A percentile compares a stretch with the other conserved stretches of the same genome.
These are phyloP conservation scores for Pseudoatta argentina DNA, from an alignment of 1,140 invertebrate genomes.

Conservation along the genomic window DNA sequence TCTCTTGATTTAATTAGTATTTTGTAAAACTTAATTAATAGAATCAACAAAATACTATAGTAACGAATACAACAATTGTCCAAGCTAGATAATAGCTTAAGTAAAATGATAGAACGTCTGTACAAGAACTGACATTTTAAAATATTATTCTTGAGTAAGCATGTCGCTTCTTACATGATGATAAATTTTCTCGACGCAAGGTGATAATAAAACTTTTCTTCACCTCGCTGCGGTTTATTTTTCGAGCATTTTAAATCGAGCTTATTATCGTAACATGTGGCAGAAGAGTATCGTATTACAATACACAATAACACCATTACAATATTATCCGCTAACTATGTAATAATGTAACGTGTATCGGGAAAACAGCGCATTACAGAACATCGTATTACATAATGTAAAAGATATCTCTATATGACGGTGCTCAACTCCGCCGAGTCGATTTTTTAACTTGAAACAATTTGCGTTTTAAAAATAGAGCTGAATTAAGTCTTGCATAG, in stretches of 20 bases:
- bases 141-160: neutral
- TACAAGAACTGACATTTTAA: neutral
- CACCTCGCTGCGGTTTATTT: neutral
- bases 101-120: neutral
- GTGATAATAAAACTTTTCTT: constrained; percentile 4
- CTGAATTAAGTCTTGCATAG: neutral
- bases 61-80: neutral
- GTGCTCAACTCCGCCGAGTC: neutral
- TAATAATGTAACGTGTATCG: constrained; percentile 34
- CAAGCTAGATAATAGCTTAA: neutral
- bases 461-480: neutral
- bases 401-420: neutral
- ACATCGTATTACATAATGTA: constrained; percentile 25
- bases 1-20: too few species aligned
- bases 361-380: neutral
- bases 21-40: too few species aligned
- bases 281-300: constrained; percentile 18
- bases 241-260: constrained; percentile 14
- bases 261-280: constrained; percentile 3
- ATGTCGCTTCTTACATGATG: neutral
- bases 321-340: constrained; percentile 24
- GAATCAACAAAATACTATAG: neutral
- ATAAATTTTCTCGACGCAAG: neutral
- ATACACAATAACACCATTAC: constrained; percentile 30
- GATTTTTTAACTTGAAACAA: neutral